These are phyloP conservation scores for Zeugodacus cucurbitae DNA, from an alignment of 1,140 invertebrate species.

Conservation along the genomic window DNA sequence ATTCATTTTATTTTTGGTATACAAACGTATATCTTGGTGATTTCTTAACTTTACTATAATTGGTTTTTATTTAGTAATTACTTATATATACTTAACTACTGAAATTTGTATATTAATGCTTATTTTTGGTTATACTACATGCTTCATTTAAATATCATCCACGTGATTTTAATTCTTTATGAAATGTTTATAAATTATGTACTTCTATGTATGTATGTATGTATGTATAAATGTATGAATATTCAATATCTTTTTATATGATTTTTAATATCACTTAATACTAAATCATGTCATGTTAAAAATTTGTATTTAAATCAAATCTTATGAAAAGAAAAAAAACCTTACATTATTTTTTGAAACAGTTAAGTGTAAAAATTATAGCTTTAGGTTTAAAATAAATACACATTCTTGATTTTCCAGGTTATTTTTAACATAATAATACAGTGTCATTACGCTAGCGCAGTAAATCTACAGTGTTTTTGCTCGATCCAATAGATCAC, in stretches of 20 bases:
- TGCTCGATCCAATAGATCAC: conserved; percentile 87
- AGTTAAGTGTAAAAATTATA: no score
- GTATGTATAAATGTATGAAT: neutral
- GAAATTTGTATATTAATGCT: neutral
- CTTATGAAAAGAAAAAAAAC: no score
- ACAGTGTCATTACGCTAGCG: neutral
- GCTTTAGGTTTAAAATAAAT: no score
- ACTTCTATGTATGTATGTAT: neutral
- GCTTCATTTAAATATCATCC: neutral
- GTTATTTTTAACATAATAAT: neutral
- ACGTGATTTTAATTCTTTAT: neutral
- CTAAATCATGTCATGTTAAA: no score
- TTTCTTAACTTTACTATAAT: neutral
- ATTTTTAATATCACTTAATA: no score
- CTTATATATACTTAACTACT: neutral
- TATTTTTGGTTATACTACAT: conserved; percentile 27
- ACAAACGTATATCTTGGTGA: neutral
- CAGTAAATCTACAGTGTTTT: conserved; percentile 77
- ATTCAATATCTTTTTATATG: neutral
- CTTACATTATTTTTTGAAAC: no score
- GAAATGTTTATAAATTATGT: neutral
- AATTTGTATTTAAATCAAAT: no score
- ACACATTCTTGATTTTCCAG: no score
- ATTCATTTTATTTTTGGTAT: neutral
- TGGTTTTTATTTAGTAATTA: neutral